Evolutionary conservation across 2,888 invertebrate genomes (phyloP).

Genomic region (Hermodice carunculata): DNA sequence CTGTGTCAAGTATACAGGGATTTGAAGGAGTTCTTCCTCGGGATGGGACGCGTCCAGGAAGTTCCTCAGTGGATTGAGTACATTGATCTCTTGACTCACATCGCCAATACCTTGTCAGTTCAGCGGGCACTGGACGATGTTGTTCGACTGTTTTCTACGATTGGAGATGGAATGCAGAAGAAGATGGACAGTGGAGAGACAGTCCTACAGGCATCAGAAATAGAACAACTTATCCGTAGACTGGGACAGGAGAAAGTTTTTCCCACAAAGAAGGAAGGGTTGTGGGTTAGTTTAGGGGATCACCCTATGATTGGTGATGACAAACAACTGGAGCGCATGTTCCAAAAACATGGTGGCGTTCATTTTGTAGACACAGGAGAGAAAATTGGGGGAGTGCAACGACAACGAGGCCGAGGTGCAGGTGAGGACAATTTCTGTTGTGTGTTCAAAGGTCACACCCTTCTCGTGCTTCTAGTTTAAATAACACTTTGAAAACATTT

Average conservation of each 20-base stretch:
- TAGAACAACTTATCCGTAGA: neutral
- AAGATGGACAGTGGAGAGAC: neutral
- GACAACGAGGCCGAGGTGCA: neutral
- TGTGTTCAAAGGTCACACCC: neutral
- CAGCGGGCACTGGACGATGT: slow-evolving; percentile 19
- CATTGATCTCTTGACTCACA: slow-evolving; percentile 43
- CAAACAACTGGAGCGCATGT: slow-evolving; percentile 27
- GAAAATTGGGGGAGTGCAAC: neutral
- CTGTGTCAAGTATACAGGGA: slow-evolving; percentile 40
- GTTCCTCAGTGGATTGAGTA: slow-evolving; percentile 52
- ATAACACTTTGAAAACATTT: too few species aligned
- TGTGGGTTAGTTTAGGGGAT: slow-evolving; percentile 56
- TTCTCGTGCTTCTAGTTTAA: too few species aligned
- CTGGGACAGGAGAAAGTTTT: slow-evolving; percentile 40
- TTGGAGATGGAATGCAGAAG: neutral
- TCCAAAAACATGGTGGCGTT: slow-evolving; percentile 21
- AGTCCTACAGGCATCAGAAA: neutral
- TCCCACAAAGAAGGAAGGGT: slow-evolving; percentile 51
- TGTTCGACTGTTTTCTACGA: slow-evolving; percentile 19
- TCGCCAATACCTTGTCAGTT: slow-evolving; percentile 6
- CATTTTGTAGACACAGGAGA: slow-evolving; percentile 21
- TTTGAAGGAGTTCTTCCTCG: slow-evolving; percentile 24
- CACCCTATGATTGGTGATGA: slow-evolving; percentile 62
- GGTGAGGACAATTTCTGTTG: neutral
- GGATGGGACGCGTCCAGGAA: slow-evolving; percentile 40